Evolutionary conservation across 2,888 invertebrate genomes (phyloP).

Genomic region (Eilema caniola): DNA sequence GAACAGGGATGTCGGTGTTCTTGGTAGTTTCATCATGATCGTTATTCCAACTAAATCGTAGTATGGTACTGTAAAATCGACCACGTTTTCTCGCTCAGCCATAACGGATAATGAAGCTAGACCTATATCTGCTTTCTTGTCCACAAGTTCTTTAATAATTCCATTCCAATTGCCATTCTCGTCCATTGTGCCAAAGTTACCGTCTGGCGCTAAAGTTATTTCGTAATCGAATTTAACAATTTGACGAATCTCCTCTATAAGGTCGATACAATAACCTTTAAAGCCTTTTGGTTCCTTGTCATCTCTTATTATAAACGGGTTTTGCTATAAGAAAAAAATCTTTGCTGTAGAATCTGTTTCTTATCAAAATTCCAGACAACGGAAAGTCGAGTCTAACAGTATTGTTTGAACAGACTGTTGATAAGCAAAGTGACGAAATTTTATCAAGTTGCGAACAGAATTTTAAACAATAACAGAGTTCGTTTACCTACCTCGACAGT

Average conservation of each 20-base stretch:
- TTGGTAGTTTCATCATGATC: constrained; percentile 97
- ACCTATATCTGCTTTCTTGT: constrained; percentile 97
- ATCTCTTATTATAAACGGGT: constrained; percentile 93
- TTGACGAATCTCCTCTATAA: constrained; percentile 94
- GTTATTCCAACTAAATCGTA: constrained; percentile 99
- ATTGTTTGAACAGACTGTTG: constrained; percentile 74
- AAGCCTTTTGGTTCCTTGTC: constrained; percentile 89
- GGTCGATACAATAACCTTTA: constrained; percentile 97
- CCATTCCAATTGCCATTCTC: constrained; percentile 95
- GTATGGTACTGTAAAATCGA: constrained; percentile 99
- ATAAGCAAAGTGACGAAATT: constrained; percentile 66
- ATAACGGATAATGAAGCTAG: constrained; percentile 97
- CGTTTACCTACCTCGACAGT: constrained; percentile 92
- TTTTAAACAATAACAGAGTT: constrained; percentile 70
- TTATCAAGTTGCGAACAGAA: constrained; percentile 69
- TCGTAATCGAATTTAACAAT: constrained; percentile 96
- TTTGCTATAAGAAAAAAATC: constrained; percentile 87
- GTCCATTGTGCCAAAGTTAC: constrained; percentile 95
- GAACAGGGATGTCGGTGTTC: constrained; percentile 96
- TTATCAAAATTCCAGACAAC: constrained; percentile 57
- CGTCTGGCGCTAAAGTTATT: constrained; percentile 92
- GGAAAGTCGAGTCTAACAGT: constrained; percentile 51
- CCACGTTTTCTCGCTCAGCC: constrained; percentile 98
- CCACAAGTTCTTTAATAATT: constrained; percentile 92
- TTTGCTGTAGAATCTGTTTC: constrained; percentile 30